phyloP scores from a whole-genome alignment of 2,113 vertebrate genomes.

The Cromileptes altivelis region DNA sequence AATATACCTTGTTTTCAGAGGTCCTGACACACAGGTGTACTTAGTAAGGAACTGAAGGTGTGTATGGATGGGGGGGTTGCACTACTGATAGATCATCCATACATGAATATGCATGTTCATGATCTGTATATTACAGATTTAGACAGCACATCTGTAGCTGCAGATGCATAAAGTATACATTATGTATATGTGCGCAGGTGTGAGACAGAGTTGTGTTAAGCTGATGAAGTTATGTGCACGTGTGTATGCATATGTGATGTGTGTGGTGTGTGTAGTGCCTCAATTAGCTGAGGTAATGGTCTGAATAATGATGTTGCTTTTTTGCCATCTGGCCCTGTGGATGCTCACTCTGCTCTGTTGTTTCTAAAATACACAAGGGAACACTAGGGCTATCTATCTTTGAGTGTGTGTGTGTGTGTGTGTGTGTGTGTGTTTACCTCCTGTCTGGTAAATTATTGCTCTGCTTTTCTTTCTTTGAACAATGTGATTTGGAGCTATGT shows the following conservation, averaged over 20 bases:
- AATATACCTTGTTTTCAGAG: not conserved
- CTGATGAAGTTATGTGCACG: conserved; percentile 25
- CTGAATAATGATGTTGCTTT: conserved; percentile 86
- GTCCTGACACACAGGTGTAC: not conserved
- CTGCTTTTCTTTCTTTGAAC: conserved; percentile 18
- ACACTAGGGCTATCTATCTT: conserved; percentile 31
- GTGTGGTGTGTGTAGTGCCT: conserved; percentile 57
- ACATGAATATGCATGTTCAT: conserved; percentile 1
- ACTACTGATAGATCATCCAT: not conserved
- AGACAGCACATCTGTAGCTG: conserved; percentile 7
- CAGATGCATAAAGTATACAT: conserved; percentile 26
- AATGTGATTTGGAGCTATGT: conserved; percentile 10
- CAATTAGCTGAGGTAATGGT: conserved; percentile 85
- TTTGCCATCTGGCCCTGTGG: conserved; percentile 84
- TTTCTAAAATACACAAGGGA: conserved; percentile 63
- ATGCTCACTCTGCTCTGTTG: conserved; percentile 59
- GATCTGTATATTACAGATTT: not conserved
- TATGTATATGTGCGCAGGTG: conserved; percentile 11
- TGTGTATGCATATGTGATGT: conserved; percentile 34
- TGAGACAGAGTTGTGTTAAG: conserved; percentile 34
- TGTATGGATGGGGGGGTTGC: not conserved
- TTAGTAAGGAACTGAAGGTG: not conserved
- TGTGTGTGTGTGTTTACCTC: conserved; percentile 5
- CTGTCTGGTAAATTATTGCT: conserved; percentile 24
- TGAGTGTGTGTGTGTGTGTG: conserved; percentile 23